These are phyloP conservation scores for Antedon mediterranea DNA, from an alignment of 53 echinoderm and acorn worm genomes.

Conservation along the genomic window DNA sequence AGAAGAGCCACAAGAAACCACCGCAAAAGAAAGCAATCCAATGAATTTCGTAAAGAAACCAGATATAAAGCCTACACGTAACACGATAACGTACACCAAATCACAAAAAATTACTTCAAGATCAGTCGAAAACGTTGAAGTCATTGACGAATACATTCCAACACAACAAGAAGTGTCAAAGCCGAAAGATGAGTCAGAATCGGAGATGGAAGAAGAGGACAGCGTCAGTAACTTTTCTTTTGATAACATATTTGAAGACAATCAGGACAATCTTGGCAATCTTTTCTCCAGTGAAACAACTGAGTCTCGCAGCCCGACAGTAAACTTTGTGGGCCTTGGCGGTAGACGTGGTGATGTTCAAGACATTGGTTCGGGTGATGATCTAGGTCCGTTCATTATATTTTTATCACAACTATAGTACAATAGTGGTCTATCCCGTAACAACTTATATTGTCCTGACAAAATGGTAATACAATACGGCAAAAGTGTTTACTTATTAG, in stretches of 20 bases:
- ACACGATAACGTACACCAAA: neutral
- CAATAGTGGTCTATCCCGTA: no score
- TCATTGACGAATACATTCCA: neutral
- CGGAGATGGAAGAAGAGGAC: neutral
- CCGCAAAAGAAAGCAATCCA: neutral
- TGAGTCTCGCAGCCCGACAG: neutral
- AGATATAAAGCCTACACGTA: neutral
- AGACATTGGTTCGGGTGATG: neutral
- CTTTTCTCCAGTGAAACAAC: neutral
- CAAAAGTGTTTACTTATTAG: no score
- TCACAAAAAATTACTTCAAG: neutral
- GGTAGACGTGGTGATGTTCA: neutral
- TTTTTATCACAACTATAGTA: no score
- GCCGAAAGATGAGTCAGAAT: neutral
- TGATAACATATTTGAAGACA: slow-evolving; percentile 2
- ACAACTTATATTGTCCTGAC: no score
- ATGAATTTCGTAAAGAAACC: neutral
- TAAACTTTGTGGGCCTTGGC: neutral
- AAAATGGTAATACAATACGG: no score
- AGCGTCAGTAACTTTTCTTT: slow-evolving; percentile 1
- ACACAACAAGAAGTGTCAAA: neutral
- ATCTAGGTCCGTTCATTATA: neutral
- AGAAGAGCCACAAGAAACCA: neutral
- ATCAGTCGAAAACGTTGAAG: neutral
- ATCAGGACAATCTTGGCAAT: neutral